Evolutionary conservation across 2,888 invertebrate species (phyloP), one percentile per base, ranked within the genome.

Genomic region (Troides helena): DNA sequence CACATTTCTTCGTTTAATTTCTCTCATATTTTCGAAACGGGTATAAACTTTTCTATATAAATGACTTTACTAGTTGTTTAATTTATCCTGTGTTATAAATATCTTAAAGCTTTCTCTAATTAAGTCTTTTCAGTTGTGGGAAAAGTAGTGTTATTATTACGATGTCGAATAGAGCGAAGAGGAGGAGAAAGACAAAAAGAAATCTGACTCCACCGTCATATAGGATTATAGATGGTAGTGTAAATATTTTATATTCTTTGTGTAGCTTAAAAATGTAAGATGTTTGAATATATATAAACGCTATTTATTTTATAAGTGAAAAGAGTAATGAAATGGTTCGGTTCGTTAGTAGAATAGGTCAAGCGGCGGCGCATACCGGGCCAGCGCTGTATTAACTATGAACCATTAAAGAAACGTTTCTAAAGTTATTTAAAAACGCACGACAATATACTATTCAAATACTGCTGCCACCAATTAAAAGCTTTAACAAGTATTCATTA

Each of bases 371-470:
- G 78, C 80, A 78, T 79, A 78, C 78, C 81, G 78, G 85, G 85
- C 83, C 84, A 81, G 73, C 77, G 77, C 83, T 76, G 76, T 82
- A 86, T 85, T 85, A 85, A 80, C 79, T 65, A 50, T 60, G 46
- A 69, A 61, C 61, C 69, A 60, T 65, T 50, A 56, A 68, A 46
- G 23, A 64, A 64, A 64, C 39, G 14, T 23, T 63, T 64, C 36
- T 30, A 50, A 58, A 50, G 60, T 50, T n/a, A 18, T 17, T 62
- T 62, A 36, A 23, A 30, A 12, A 62, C 39, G 30, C 30, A 43
- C 57, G 23, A 39, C 36, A 60, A 36, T 46, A 43, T 53, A 17
- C 17, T 8, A 25, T 58, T 8, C 23, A 23, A 58, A 58, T 58
- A 23, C 53, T 7, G 53, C n/a, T n/a, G 14, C 53, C 18, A 53